Evolutionary conservation across 1,140 invertebrate genomes (phyloP).

Genomic region (Drosophila chauvacae): DNA sequence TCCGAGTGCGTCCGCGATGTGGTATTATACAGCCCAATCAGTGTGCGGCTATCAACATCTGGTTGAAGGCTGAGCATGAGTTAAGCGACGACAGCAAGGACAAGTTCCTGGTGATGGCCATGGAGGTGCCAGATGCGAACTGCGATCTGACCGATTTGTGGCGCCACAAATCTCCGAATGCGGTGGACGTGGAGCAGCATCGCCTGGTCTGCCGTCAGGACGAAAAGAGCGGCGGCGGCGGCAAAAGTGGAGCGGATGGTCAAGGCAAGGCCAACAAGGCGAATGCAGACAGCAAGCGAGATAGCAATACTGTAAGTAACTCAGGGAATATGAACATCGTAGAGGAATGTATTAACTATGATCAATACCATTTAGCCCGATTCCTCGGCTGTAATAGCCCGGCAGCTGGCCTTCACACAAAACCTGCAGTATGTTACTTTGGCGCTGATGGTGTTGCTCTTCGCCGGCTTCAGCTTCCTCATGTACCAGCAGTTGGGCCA

Average conservation of each 20-base stretch:
- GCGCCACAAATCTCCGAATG: constrained; percentile 43
- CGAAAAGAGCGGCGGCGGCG: background rate
- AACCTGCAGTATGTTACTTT: constrained; percentile 55
- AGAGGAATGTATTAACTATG: background rate
- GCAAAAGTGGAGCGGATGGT: background rate
- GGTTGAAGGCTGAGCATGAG: constrained; percentile 68
- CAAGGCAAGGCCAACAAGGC: background rate
- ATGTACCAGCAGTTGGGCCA: constrained; percentile 48
- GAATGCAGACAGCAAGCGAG: background rate
- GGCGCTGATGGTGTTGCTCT: constrained; percentile 48
- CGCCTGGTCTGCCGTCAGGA: constrained; percentile 62
- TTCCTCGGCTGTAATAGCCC: constrained; percentile 8
- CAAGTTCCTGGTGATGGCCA: constrained; percentile 81
- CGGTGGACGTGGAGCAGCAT: constrained; percentile 69
- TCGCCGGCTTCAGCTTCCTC: constrained; percentile 51
- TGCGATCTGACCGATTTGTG: constrained; percentile 64
- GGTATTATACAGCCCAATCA: constrained; percentile 88
- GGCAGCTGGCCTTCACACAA: constrained; percentile 52
- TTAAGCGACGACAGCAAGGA: constrained; percentile 63
- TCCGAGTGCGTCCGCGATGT: constrained; percentile 93
- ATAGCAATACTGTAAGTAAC: background rate
- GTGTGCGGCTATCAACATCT: constrained; percentile 63
- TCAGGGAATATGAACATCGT: background rate
- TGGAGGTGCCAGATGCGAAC: constrained; percentile 4
- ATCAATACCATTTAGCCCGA: background rate